These are phyloP conservation scores for Manduca sexta DNA, from an alignment of 1,140 invertebrate genomes.

Conservation along the genomic window DNA sequence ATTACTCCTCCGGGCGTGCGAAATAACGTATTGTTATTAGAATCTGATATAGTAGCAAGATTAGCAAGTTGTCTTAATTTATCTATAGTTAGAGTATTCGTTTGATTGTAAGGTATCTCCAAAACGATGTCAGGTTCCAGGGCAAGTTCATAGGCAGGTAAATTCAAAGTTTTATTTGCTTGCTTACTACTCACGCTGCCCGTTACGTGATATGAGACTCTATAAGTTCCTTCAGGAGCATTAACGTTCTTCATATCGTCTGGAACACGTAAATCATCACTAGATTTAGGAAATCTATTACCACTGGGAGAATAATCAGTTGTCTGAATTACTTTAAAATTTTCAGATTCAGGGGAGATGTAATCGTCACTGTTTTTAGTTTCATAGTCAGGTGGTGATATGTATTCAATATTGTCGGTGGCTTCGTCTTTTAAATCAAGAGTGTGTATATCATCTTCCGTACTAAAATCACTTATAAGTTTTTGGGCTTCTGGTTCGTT, in stretches of 20 bases:
- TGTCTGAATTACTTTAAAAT: slow-evolving; percentile 17
- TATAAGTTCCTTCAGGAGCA: slow-evolving; percentile 61
- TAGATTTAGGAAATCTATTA: slow-evolving; percentile 57
- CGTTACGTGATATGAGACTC: slow-evolving; percentile 63
- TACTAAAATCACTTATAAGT: slow-evolving; percentile 31
- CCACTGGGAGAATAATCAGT: slow-evolving; percentile 22
- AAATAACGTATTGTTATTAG: slow-evolving; percentile 66
- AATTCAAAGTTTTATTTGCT: slow-evolving; percentile 56
- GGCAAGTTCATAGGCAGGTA: slow-evolving; percentile 59
- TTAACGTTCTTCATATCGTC: slow-evolving; percentile 17
- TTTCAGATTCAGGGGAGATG: slow-evolving; percentile 13
- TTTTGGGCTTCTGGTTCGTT: slow-evolving; percentile 39
- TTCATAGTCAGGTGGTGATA: background rate
- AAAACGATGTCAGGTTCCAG: slow-evolving; percentile 61
- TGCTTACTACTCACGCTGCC: slow-evolving; percentile 66
- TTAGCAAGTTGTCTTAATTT: slow-evolving; percentile 71
- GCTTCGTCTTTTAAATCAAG: background rate
- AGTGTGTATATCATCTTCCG: slow-evolving; percentile 28
- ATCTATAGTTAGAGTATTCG: slow-evolving; percentile 53
- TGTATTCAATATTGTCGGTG: slow-evolving; percentile 6
- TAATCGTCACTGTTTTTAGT: slow-evolving; percentile 1
- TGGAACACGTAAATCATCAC: slow-evolving; percentile 40
- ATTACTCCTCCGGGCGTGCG: slow-evolving; percentile 65
- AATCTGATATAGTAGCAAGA: slow-evolving; percentile 68
- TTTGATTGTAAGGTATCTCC: slow-evolving; percentile 64